Conservation (phyloP, 2,113 vertebrate genomes). For the Coreoperca whiteheadi region DNA sequence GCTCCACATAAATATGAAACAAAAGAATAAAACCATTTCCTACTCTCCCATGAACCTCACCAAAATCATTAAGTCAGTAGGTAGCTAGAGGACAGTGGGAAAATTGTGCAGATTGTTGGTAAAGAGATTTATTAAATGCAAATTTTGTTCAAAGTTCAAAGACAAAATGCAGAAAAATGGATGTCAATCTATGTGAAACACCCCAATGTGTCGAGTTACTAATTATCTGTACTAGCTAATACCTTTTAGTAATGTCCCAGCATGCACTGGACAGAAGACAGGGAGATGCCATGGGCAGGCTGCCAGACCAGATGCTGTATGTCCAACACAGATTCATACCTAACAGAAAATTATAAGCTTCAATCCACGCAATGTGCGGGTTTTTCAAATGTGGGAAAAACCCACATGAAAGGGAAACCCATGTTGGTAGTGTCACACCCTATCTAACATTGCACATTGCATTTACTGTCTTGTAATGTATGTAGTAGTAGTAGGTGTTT, state of each 20-base stretch:
- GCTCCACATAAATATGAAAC: background rate
- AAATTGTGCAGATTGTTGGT: background rate
- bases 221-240: background rate
- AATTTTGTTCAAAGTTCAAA: background rate
- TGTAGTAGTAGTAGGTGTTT: background rate
- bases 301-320: background rate
- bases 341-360: background rate
- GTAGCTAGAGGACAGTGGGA: background rate
- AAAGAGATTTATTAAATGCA: background rate
- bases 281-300: background rate
- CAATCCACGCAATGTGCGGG: background rate
- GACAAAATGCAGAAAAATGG: background rate
- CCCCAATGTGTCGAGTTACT: background rate
- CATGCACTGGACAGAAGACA: conserved; percentile 1
- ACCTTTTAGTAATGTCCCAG: background rate
- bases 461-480: conserved; percentile 4
- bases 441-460: background rate
- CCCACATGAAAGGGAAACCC: background rate
- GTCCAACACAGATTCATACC: background rate
- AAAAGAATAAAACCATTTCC: background rate
- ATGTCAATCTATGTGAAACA: background rate
- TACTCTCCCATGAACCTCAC: background rate
- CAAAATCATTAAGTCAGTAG: background rate
- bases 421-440: conserved; percentile 1
- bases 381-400: conserved; percentile 3